Conservation (phyloP, 2,797 vertebrate species). For the Pseudochaenichthys georgianus region DNA sequence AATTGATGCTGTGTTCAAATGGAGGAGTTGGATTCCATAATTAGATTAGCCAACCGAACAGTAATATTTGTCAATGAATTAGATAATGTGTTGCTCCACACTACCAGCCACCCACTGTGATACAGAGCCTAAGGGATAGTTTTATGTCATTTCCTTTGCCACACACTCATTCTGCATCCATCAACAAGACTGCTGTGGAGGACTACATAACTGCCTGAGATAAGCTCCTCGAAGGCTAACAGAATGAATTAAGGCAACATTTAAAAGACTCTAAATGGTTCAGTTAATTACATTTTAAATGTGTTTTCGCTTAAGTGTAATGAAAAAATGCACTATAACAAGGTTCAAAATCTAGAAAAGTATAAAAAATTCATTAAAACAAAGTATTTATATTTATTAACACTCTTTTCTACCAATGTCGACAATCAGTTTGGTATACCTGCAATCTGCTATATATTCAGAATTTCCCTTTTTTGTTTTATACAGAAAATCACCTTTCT, state of each 20-base stretch:
- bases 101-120: conserved; percentile 59
- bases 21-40: conserved; percentile 13
- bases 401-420: background rate
- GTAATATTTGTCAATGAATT: conserved; percentile 38
- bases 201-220: conserved; percentile 48
- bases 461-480: conserved; percentile 7
- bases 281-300: background rate
- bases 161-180: conserved; percentile 60
- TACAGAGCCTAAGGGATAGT: conserved; percentile 39
- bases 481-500: background rate
- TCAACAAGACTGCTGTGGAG: conserved; percentile 36
- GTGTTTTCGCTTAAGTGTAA: background rate
- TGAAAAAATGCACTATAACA: background rate
- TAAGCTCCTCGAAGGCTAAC: conserved; percentile 10
- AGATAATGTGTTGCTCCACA: conserved; percentile 52
- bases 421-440: background rate
- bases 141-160: conserved; percentile 66
- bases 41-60: conserved; percentile 22
- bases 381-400: background rate
- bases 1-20: conserved; percentile 1
- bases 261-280: background rate
- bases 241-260: background rate
- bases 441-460: background rate
- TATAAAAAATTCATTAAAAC: background rate
- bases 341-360: background rate